Base-by-base conservation (phyloP, 2,888 invertebrate genomes). In the Leucoptera coffeella region DNA sequence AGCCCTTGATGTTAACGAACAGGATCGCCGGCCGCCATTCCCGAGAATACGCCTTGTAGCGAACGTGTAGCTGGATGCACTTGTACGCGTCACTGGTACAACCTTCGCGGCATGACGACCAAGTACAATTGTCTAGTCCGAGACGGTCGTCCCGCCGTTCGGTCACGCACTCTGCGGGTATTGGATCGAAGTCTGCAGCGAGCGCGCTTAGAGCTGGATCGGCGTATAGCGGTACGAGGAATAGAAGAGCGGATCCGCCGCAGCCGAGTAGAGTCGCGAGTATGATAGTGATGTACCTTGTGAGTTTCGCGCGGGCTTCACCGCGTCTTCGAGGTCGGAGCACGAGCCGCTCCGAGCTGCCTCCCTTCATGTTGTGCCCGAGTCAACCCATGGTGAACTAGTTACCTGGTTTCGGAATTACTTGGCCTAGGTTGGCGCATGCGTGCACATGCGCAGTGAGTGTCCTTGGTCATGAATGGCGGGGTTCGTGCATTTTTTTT, bases 1-100 rank as follows among this genome's bases (percentile, higher is more conserved):
- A 87, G 29, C 87, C 87, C 48, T 86, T 87, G 45, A 86, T 85
- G 56, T 87, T 87, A 27, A 86, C 85, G 47, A 82, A 74, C 25
- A 87, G 60, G 22, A 78, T 74, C 4, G 79, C 80, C 25, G 77
- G 77, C 14, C 74, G 62, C 58, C 74, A 69, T 34, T 72, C 62
- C 28, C 55, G 60, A 10, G 49, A 36, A 25, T 71, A 47, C 27
- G 73, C 45, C 40, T 74, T 74, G 39, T 80, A 79, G 25, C 74
- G 73, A 8, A 82, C 81, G 47, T 78, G 79, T 19, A 82, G 67
- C 41, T 80, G 80, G 15, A 75, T 80, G 50, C 82, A 82, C 38
- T 71, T 73, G 55, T 80, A 81, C 26, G 80, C 79, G 51, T 86
- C 86, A 45, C 84, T 83, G 30, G 86, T 86, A 50, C 86, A 86